Conservation (phyloP, 2,113 vertebrate species). For the Pampusana beccarii region DNA sequence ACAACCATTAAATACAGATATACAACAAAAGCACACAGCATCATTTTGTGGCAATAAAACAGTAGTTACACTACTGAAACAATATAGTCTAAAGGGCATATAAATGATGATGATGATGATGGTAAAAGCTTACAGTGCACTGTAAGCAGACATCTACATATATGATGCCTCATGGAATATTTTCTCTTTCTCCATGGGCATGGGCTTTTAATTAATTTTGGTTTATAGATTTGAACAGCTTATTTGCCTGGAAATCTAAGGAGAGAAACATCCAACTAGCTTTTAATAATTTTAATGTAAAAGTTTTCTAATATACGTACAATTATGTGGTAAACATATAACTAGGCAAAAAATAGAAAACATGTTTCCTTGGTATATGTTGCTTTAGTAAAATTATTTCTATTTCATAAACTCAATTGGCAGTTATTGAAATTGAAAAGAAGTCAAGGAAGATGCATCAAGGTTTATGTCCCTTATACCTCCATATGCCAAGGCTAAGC, state of each 20-base stretch:
- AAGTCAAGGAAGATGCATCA: not conserved
- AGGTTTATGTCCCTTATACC: not conserved
- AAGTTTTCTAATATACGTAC: not conserved
- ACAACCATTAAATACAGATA: not conserved
- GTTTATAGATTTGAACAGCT: not conserved
- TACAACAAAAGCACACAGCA: not conserved
- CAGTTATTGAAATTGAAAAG: not conserved
- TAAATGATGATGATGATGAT: not conserved
- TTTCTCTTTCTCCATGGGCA: not conserved
- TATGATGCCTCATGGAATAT: not conserved
- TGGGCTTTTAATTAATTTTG: not conserved
- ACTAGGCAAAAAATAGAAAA: not conserved
- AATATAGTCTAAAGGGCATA: not conserved
- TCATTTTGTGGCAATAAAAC: not conserved
- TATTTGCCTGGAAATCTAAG: not conserved
- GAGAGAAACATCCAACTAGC: not conserved
- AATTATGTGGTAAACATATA: not conserved
- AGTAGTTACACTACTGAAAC: not conserved
- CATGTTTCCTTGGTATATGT: fast-evolving
- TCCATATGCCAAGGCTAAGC: not conserved
- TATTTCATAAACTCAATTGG: not conserved
- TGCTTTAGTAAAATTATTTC: not conserved
- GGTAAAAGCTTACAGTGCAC: not conserved
- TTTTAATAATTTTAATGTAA: not conserved
- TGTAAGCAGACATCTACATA: not conserved